Evolutionary conservation across 2,888 invertebrate species (phyloP), one percentile per base, ranked within the genome.

Genomic region (Cephus rjabovi): DNA sequence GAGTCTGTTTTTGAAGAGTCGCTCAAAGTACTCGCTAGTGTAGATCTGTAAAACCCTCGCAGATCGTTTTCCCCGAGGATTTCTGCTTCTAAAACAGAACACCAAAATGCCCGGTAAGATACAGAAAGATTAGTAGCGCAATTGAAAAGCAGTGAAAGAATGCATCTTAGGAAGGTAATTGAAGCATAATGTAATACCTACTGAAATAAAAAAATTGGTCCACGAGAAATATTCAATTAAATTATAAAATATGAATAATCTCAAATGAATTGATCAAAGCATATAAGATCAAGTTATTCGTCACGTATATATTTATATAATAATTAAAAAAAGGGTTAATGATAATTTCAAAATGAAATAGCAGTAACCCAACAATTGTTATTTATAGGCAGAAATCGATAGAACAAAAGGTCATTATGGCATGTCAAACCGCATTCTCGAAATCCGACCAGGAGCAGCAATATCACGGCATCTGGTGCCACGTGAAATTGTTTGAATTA

Each of bases 71-170:
- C 83, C 88, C 90, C 81, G 90, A 88, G 81, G 89, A 89, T 87
- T 90, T 90, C 87, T 90, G 90, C 87, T 90, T 90, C 90, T 90
- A 87, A 84, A 90, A 90, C 87, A 89, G 85, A 89, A 86, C 75
- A 75, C 69, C 73, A 75, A 73, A 79, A 79, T 68, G 74, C 35
- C 35, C 74, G 34, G 74, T 74, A 35, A 74, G 74, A 34, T 35
- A 34, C 23, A 34, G 33, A 34, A 74, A 34, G 30, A 34, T 71
- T 23, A 71, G 12, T 71, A 56, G 56, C 56, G 56, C 23, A 23
- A 56, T 56, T 23, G 9, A 56, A 56, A 9, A 56, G 23, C 23
- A 56, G 56, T 56, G 23, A 23, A 56, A 1, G 35, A 56, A 56
- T 23, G 9, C 9, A 56, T 56, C 23, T 56, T 9, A 9, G 9